Percentiles rank a stretch among this genome's conserved stretches.
phyloP scores from a whole-genome alignment of 2,113 vertebrate species.

The Pleuronectes platessa region DNA sequence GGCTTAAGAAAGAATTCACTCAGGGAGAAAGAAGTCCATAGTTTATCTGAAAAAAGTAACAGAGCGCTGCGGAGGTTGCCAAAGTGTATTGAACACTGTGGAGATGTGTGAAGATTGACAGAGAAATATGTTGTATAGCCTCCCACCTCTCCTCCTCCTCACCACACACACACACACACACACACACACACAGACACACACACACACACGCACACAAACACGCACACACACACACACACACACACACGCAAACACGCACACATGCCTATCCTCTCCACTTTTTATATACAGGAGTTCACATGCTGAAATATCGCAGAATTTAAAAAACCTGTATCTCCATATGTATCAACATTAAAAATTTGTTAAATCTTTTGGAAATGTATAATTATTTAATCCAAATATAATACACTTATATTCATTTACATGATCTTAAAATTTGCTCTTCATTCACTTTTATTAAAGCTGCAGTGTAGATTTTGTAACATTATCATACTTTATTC shows the following conservation, averaged over 20 bases:
- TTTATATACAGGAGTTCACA: slow-evolving; percentile 2
- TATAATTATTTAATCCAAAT: background rate
- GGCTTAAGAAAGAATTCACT: slow-evolving; percentile 76
- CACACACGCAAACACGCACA: background rate
- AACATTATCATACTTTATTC: no score
- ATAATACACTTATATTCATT: background rate
- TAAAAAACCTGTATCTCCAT: background rate
- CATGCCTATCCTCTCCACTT: background rate
- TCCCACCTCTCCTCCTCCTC: background rate
- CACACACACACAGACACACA: background rate
- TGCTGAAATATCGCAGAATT: background rate
- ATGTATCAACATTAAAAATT: no score
- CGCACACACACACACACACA: slow-evolving; percentile 8
- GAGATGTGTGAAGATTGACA: slow-evolving; percentile 70
- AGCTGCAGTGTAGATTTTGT: background rate
- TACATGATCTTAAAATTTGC: background rate
- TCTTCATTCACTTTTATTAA: background rate
- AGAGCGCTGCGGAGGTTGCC: slow-evolving; percentile 68
- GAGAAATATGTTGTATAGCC: slow-evolving; percentile 37
- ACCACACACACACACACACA: slow-evolving; percentile 9
- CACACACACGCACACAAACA: slow-evolving; percentile 2
- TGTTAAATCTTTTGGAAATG: no score
- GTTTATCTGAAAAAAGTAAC: slow-evolving; percentile 75
- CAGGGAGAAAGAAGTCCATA: slow-evolving; percentile 76
- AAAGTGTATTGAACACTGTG: slow-evolving; percentile 65